Conservation (phyloP, 2,797 vertebrate species). For the Phalanger gymnotis region DNA sequence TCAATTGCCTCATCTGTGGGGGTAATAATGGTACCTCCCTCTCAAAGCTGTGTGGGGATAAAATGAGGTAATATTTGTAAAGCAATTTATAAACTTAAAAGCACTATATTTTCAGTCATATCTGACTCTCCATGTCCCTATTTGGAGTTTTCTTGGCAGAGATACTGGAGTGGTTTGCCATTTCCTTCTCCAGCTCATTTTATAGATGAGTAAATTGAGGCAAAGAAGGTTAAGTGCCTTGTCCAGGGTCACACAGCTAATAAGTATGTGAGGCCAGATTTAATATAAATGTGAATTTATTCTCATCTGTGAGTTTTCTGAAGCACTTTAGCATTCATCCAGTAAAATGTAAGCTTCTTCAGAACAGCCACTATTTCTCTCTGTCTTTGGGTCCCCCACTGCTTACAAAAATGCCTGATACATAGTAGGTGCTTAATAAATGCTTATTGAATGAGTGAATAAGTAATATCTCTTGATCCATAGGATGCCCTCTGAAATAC, state of each 20-base stretch:
- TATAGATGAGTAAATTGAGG: background rate
- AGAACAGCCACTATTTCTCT: background rate
- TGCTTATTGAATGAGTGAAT: background rate
- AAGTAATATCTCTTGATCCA: background rate
- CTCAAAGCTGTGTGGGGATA: background rate
- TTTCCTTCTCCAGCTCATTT: background rate
- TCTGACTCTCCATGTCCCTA: background rate
- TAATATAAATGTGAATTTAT: background rate
- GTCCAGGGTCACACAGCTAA: no score
- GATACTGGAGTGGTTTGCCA: background rate
- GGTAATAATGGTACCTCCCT: background rate
- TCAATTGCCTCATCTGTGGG: background rate
- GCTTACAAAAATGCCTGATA: background rate
- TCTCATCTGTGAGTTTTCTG: background rate
- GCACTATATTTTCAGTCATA: background rate
- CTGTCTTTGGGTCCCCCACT: background rate
- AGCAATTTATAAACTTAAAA: background rate
- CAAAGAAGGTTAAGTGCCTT: background rate
- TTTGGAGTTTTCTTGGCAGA: background rate
- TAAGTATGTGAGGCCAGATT: background rate
- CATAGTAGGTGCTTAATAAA: background rate
- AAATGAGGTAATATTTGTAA: background rate
- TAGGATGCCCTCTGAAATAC: background rate
- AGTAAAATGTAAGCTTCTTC: background rate
- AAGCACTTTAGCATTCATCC: background rate